Conservation (phyloP, 2,113 vertebrate species). For the Hydrolagus affinis region DNA sequence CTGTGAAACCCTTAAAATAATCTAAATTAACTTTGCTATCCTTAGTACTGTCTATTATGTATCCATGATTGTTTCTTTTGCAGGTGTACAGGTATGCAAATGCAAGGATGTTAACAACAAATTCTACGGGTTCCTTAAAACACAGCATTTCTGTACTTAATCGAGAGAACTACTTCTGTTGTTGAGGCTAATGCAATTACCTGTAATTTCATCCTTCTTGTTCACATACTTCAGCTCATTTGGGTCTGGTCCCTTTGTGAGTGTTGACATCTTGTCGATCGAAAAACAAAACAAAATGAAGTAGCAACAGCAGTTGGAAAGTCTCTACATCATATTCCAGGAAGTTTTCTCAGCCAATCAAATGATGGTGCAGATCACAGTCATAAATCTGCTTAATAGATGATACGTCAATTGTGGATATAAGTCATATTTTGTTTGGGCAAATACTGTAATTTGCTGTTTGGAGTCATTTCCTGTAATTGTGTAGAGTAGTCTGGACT, state of each 20-base stretch:
- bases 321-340: background rate
- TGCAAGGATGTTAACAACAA: constrained; percentile 29
- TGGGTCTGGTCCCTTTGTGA: constrained; percentile 35
- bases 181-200: background rate
- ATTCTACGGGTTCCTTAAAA: background rate
- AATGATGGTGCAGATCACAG: background rate
- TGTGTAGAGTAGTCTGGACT: too few relatives aligned
- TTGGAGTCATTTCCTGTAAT: background rate
- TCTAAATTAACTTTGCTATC: too few relatives aligned
- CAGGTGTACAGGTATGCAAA: background rate
- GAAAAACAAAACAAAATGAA: too few relatives aligned
- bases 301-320: background rate
- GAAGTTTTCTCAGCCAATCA: background rate
- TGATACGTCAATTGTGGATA: background rate
- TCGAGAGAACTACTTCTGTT: background rate
- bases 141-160: background rate
- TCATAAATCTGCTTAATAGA: background rate
- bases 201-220: constrained; percentile 44
- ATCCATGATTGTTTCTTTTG: background rate
- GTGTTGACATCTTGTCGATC: background rate
- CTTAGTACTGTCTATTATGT: constrained; percentile 33
- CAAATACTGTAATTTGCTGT: background rate
- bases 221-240: constrained; percentile 49
- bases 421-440: background rate
- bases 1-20: too few relatives aligned